Conservation (phyloP, 2,113 vertebrate genomes). For the Odocoileus hemionus region DNA sequence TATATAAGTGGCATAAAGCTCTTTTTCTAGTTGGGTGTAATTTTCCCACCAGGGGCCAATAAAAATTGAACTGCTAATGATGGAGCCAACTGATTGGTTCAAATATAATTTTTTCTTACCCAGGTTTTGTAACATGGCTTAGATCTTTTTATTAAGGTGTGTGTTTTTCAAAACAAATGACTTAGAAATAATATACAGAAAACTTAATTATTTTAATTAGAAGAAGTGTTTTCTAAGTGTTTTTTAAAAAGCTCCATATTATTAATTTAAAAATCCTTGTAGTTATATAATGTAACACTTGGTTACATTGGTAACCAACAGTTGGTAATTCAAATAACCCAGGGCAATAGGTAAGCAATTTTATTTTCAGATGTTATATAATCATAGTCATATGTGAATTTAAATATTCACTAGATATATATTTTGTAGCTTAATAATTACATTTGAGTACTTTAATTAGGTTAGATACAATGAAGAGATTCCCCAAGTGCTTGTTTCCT, state of each 20-base stretch:
- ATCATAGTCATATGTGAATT: neutral
- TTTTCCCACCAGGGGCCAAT: neutral
- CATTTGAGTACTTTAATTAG: neutral
- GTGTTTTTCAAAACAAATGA: neutral
- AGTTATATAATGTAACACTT: neutral
- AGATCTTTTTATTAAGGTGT: neutral
- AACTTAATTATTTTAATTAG: neutral
- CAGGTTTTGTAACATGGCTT: neutral
- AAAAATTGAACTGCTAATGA: neutral
- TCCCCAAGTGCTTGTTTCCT: neutral
- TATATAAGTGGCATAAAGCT: neutral
- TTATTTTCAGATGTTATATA: neutral
- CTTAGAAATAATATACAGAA: neutral
- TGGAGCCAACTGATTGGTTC: neutral
- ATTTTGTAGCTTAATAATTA: conserved; percentile 26
- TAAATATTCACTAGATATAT: neutral
- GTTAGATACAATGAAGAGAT: neutral
- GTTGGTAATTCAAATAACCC: neutral
- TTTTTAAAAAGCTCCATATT: neutral
- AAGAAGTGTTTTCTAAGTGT: neutral
- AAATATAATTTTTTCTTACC: neutral
- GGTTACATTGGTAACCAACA: neutral
- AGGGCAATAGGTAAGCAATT: neutral
- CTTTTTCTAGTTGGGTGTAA: neutral
- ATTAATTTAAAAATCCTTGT: neutral